These are phyloP conservation scores for Latrodectus geometricus DNA, from an alignment of 1,140 invertebrate species.

Conservation along the genomic window DNA sequence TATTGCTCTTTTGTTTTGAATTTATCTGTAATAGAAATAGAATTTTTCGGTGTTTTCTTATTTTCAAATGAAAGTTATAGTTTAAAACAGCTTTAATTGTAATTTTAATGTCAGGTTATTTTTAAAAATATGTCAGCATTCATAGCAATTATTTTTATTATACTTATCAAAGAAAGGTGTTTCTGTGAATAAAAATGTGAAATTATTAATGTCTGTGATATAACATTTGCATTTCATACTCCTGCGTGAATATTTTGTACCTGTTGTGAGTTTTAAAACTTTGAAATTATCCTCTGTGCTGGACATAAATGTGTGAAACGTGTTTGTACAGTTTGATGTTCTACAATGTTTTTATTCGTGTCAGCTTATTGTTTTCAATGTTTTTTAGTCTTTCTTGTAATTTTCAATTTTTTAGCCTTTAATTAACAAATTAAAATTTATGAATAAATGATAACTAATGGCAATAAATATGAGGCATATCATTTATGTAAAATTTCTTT, in stretches of 20 bases:
- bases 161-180: not conserved
- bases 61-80: not conserved
- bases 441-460: too few relatives aligned
- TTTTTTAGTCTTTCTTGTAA: too few relatives aligned
- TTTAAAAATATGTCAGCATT: not conserved
- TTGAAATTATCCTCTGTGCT: not conserved
- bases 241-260: not conserved
- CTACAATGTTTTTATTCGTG: too few relatives aligned
- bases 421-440: too few relatives aligned
- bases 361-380: too few relatives aligned
- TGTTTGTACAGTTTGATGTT: not conserved
- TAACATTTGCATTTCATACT: constrained; percentile 47
- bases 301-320: not conserved
- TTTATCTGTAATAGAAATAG: not conserved
- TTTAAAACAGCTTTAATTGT: not conserved
- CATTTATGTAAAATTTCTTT: too few relatives aligned
- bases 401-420: too few relatives aligned
- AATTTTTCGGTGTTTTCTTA: not conserved
- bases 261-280: not conserved
- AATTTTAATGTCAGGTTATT: not conserved
- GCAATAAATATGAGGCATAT: too few relatives aligned
- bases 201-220: constrained; percentile 28
- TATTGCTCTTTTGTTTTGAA: too few relatives aligned
- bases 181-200: not conserved
- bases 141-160: not conserved